These are phyloP conservation scores for Pachycephus smyrnensis DNA, from an alignment of 2,888 invertebrate genomes.

Conservation along the genomic window DNA sequence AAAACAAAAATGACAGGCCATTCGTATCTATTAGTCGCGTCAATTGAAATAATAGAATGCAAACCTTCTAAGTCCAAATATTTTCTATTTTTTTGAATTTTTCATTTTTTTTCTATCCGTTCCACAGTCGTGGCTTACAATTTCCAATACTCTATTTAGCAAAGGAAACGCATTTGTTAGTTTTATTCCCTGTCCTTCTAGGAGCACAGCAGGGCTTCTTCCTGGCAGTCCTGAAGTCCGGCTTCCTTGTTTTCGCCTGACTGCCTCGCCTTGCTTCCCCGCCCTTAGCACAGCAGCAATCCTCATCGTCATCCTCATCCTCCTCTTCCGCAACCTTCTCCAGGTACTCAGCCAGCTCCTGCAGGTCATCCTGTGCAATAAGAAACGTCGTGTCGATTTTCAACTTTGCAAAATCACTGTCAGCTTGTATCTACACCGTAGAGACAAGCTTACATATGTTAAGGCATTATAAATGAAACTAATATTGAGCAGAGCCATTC, in stretches of 20 bases:
- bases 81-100: background rate
- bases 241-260: background rate
- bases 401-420: background rate
- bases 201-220: background rate
- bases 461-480: background rate
- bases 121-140: background rate
- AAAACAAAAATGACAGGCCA: background rate
- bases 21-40: background rate
- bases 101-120: background rate
- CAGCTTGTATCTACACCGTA: background rate
- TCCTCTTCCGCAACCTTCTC: background rate
- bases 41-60: background rate
- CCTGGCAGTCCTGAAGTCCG: background rate
- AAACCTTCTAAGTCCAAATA: background rate
- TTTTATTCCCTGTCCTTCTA: background rate
- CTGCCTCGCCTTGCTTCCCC: background rate
- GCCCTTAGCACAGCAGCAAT: background rate
- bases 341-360: background rate
- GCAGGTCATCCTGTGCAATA: background rate
- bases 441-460: background rate
- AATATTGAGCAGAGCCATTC: background rate
- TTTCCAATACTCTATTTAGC: background rate
- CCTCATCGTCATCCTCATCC: background rate
- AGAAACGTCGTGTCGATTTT: background rate
- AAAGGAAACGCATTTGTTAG: background rate